Evolutionary conservation across 2,113 vertebrate genomes (phyloP), one percentile per base, ranked within the genome.

Genomic region (Dromaius novaehollandiae): DNA sequence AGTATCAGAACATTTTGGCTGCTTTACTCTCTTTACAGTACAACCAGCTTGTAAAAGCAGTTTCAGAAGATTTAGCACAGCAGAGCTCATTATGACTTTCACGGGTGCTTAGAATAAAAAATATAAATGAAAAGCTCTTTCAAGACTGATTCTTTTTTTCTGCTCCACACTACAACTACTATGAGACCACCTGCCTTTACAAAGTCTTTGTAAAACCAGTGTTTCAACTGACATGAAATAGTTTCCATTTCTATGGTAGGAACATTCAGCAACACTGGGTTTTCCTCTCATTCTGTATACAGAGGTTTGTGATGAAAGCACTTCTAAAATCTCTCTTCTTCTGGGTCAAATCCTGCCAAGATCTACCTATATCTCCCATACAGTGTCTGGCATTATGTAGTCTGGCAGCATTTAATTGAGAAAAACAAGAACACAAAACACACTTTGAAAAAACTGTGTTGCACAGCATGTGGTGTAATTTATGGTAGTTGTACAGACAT

Each of bases 11-110:
- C 9, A 84, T 85, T 75, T 82, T 64, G 60, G 74, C 46, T 95
- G 81, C 42, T 95, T 95, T 94, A 80, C 82, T 68, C 17, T 82
- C 70, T 95, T 90, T 79, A 93, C 95, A 92, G 90, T 93, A 76
- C 36, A 86, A 42, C 38, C 50, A 82, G 32, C 32, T 90, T 95
- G 83, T 82, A 63, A 85, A 95, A 90, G 56, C 50, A 90, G 56
- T 82, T 95, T 94, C 77, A 64, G 63, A 93, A 96, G 44, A 71
- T 19, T 69, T 87, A 93, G 64, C 50, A n/a, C 51, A 40, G 86
- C 68, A 86, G 71, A 89, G 70, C 61, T 79, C 73, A 70, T 93
- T 85, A 78, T 0, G 1, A 77, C n/a, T 94, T 60, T 91, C 75
- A 82, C 3, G 32, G 25, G 58, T 61, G 48, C 38, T 24, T 90